phyloP scores from a whole-genome alignment of 2,888 invertebrate genomes.

The Drosophila barbarae region DNA sequence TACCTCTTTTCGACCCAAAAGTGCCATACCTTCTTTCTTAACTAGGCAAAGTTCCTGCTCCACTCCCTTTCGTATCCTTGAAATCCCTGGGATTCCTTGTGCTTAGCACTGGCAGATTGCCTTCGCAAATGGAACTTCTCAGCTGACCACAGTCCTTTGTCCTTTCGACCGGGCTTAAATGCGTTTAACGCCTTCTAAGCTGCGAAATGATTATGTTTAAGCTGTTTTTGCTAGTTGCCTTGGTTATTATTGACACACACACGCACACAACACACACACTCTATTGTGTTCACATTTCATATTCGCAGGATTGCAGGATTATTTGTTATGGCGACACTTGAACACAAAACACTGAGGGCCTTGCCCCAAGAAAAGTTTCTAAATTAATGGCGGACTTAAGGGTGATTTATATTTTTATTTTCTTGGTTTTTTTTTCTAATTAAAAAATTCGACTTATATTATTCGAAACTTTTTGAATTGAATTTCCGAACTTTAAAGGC shows the following conservation, averaged over 20 bases:
- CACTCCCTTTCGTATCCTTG: conserved; percentile 2
- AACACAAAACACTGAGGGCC: neutral
- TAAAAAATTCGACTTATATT: neutral
- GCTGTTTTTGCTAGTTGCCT: conserved; percentile 47
- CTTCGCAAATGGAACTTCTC: conserved; percentile 16
- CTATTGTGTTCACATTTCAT: conserved; percentile 30
- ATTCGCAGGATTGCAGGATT: conserved; percentile 40
- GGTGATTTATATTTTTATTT: neutral
- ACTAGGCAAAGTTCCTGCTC: conserved; percentile 1
- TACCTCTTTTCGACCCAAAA: neutral
- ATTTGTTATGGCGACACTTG: conserved; percentile 45
- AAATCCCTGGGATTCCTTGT: conserved; percentile 24
- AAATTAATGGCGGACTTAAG: neutral
- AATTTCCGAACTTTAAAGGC: neutral
- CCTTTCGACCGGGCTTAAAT: conserved; percentile 56
- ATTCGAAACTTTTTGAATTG: conserved; percentile 9
- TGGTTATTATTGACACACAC: conserved; percentile 56
- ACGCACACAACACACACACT: conserved; percentile 21
- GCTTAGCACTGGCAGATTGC: conserved; percentile 10
- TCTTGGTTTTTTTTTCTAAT: conserved; percentile 2
- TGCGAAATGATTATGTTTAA: conserved; percentile 64
- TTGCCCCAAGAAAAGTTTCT: neutral
- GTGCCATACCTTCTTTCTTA: conserved; percentile 24
- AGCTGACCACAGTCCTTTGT: conserved; percentile 59
- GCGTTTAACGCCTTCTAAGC: conserved; percentile 67